Evolutionary conservation across 2,113 vertebrate species (phyloP).

Genomic region (Alosa alosa): DNA sequence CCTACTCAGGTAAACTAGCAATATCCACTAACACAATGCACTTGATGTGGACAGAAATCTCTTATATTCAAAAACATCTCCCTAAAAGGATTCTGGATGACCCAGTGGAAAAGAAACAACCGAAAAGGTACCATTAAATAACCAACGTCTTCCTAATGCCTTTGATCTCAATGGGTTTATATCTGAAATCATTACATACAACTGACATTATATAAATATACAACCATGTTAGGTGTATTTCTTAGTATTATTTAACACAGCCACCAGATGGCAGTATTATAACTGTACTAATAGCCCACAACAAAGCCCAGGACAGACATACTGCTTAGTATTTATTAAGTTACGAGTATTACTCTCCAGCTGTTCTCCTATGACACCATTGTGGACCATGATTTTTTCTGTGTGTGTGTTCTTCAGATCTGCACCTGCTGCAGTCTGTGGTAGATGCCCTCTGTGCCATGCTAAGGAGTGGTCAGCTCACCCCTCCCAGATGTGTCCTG

Average conservation of each 20-base stretch:
- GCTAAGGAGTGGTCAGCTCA: conserved; percentile 44
- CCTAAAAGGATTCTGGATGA: conserved; percentile 57
- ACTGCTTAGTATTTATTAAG: not conserved
- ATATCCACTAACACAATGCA: not conserved
- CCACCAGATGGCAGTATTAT: not conserved
- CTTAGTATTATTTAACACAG: not conserved
- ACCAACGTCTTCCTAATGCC: not conserved
- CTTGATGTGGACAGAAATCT: conserved; percentile 42
- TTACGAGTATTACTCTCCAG: not conserved
- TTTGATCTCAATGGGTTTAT: not conserved
- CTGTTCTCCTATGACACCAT: not conserved
- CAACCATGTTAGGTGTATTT: not conserved
- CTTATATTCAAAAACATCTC: conserved; percentile 48
- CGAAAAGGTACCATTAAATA: conserved; percentile 32
- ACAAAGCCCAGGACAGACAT: not conserved
- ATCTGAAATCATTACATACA: not conserved
- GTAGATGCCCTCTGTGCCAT: conserved; percentile 44
- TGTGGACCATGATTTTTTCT: too few relatives aligned
- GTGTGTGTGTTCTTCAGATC: conserved; percentile 37
- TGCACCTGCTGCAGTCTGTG: conserved; percentile 42
- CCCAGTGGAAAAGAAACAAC: conserved; percentile 53
- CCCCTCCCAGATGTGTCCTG: not conserved
- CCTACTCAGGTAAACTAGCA: not conserved
- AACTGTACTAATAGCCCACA: not conserved
- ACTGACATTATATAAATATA: not conserved